Conservation (phyloP, 1,140 invertebrate species). For the Fopius arisanus region DNA sequence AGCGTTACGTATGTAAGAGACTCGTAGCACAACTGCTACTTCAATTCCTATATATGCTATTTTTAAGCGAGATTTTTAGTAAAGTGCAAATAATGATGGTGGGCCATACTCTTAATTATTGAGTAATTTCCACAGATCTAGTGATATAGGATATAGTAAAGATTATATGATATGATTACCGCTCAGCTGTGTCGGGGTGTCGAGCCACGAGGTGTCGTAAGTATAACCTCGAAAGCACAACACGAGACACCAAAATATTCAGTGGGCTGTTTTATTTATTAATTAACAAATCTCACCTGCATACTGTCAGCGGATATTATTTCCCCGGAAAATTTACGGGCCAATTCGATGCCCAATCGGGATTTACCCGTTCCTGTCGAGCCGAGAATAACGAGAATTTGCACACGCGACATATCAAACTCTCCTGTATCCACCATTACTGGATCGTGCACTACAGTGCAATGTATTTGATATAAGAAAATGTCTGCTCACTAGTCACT, state of each 20-base stretch:
- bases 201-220: neutral
- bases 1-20: neutral
- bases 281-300: slow-evolving; percentile 77
- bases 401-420: slow-evolving; percentile 62
- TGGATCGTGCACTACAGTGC: neutral
- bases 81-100: neutral
- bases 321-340: slow-evolving; percentile 88
- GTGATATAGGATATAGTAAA: neutral
- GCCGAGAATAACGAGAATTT: slow-evolving; percentile 90
- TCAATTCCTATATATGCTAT: neutral
- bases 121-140: neutral
- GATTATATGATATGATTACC: neutral
- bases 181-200: neutral
- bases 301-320: slow-evolving; percentile 99
- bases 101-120: too few species aligned
- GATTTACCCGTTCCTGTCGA: slow-evolving; percentile 97
- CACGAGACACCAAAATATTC: neutral
- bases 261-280: neutral
- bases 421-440: neutral
- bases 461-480: too few species aligned
- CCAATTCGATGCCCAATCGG: slow-evolving; percentile 92
- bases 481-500: neutral
- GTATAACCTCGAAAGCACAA: slow-evolving; percentile 12
- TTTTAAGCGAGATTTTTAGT: neutral
- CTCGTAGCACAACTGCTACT: neutral